phyloP scores from a whole-genome alignment of 2,797 vertebrate genomes.

The Anabas testudineus region DNA sequence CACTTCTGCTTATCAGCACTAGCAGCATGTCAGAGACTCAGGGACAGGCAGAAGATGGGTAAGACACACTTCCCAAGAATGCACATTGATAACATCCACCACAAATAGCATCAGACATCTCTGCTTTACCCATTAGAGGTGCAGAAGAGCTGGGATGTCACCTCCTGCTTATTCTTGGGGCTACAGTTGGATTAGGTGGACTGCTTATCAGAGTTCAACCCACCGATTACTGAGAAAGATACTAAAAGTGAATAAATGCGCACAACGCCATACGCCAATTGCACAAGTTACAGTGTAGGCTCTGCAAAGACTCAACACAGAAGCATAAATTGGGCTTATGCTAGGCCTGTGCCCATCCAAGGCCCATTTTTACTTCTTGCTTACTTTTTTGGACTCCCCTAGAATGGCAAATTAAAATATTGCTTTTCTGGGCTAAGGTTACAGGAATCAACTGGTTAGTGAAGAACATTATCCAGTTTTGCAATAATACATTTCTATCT shows the following conservation, averaged over 20 bases:
- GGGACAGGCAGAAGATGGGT: constrained; percentile 44
- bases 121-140: constrained; percentile 37
- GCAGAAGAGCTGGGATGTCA: constrained; percentile 23
- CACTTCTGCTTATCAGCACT: constrained; percentile 69
- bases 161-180: constrained; percentile 18
- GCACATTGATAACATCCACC: constrained; percentile 64
- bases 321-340: no score
- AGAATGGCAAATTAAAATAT: background rate
- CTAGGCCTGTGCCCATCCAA: no score
- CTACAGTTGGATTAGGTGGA: constrained; percentile 31
- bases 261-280: background rate
- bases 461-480: background rate
- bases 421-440: background rate
- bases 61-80: constrained; percentile 44
- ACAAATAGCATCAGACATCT: constrained; percentile 60
- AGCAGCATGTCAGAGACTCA: constrained; percentile 51
- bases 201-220: constrained; percentile 26
- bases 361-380: no score
- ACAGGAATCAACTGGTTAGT: background rate
- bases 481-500: background rate
- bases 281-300: no score
- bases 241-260: background rate
- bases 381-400: background rate
- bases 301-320: no score
- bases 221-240: constrained; percentile 12